phyloP scores from a whole-genome alignment of 2,797 vertebrate genomes.

The Manis crassicaudata region DNA sequence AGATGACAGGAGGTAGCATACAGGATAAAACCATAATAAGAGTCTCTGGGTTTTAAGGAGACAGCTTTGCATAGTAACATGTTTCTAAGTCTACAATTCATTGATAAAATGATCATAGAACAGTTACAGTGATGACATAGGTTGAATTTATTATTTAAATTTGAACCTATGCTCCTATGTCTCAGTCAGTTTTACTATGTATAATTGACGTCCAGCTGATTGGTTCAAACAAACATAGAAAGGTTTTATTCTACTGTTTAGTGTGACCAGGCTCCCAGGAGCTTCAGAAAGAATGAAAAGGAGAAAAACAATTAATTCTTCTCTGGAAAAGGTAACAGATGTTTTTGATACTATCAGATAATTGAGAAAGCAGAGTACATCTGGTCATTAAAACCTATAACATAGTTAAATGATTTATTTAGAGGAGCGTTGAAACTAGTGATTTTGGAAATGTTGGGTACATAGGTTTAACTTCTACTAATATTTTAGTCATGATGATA shows the following conservation, averaged over 20 bases:
- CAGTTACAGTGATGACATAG: not conserved
- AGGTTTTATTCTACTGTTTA: not conserved
- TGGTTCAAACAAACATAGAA: conserved; percentile 1
- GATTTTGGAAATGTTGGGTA: conserved; percentile 63
- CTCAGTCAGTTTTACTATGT: not conserved
- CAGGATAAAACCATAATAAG: not conserved
- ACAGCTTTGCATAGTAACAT: not conserved
- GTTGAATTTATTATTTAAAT: conserved; percentile 27
- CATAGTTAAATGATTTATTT: conserved; percentile 79
- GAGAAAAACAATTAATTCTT: conserved; percentile 66
- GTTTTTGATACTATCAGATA: conserved; percentile 81
- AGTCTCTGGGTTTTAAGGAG: not conserved
- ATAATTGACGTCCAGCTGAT: not conserved
- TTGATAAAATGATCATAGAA: not conserved
- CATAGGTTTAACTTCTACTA: conserved; percentile 67
- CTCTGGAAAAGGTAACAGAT: conserved; percentile 83
- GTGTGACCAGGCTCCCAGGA: not conserved
- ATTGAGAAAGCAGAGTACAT: conserved; percentile 80
- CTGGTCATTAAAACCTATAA: conserved; percentile 82
- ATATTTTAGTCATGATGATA: conserved; percentile 72
- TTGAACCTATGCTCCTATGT: not conserved
- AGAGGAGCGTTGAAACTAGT: conserved; percentile 66
- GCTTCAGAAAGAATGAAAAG: conserved; percentile 9
- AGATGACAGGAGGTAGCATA: not conserved
- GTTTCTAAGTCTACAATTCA: not conserved